Base-by-base conservation (phyloP, 2,888 invertebrate species). In the Drosophila niveifrons region DNA sequence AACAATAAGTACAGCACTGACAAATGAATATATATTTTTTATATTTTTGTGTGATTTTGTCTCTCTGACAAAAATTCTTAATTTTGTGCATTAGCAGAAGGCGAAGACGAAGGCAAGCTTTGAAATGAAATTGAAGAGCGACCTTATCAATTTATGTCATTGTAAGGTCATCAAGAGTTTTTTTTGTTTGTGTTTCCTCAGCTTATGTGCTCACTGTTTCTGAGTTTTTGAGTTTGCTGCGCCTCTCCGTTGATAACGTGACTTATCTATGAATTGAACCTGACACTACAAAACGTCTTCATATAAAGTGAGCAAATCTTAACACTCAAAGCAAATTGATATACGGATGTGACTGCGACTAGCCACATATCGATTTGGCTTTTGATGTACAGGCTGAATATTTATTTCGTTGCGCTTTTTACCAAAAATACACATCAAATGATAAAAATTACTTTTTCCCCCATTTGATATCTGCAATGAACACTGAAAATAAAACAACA, bases 111-210 rank as follows among this genome's bases (percentile, higher is more conserved):
- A 31, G 31, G 31, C 31, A 10, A 31, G 31, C 23, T 41, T 70
- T 59, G 71, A 2, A 23, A 67, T 68, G 68, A 68, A 75, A 70
- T 71, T 51, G 75, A 44, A 39, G 81, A 43, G 61, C 75, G 59
- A 69, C 80, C 72, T 82, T 84, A 84, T 82, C 82, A 82, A 84
- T 82, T 84, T 72, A 66, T 84, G 82, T 80, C 82, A 82, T 66
- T 44, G 53, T 66, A 61, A 82, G 82, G 82, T 82, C 82, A 64
- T 50, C 52, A 53, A 68, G 65, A 57, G 65, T 59, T 69, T 23
- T 23, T 23, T 18, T 23, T 57, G 62, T 18, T 23, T 57, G 62
- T 63, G 39, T 59, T 67, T 59, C 39, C 41, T 61, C 72, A 48
- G 70, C 46, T 61, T 44, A 59, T 63, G 59, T 64, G 58, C 74